Evolutionary conservation across 37 sponge, comb jelly and placozoan genomes (phyloP).

Genomic region (Hormiphora californensis): DNA sequence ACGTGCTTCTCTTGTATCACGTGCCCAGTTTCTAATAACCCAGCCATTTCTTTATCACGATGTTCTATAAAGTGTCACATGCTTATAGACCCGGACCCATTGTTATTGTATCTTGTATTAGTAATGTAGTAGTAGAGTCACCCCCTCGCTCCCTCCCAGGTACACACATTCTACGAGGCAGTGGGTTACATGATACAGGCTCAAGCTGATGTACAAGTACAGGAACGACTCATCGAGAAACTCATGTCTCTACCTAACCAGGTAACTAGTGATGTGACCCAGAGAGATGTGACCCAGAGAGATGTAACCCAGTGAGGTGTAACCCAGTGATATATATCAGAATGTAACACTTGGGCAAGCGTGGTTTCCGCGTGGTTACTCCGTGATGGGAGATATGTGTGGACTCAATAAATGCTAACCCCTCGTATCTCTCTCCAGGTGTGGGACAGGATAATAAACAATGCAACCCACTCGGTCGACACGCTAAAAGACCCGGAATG

Average conservation of each 20-base stretch:
- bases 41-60: too few relatives aligned
- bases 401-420: too few relatives aligned
- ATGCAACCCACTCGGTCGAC: slow-evolving; percentile 33
- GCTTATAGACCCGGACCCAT: neutral
- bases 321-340: too few relatives aligned
- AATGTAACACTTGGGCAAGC: too few relatives aligned
- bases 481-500: slow-evolving; percentile 77
- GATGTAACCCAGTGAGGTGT: too few relatives aligned
- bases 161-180: slow-evolving; percentile 98
- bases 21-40: too few relatives aligned
- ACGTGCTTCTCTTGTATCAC: too few relatives aligned
- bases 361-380: too few relatives aligned
- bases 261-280: too few relatives aligned
- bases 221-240: slow-evolving; percentile 89
- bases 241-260: slow-evolving; percentile 94
- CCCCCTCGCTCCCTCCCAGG: slow-evolving; percentile 52
- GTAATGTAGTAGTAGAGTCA: neutral
- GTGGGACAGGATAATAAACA: slow-evolving; percentile 51
- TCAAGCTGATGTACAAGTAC: slow-evolving; percentile 74
- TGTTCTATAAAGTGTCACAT: neutral
- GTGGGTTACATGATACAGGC: slow-evolving; percentile 98
- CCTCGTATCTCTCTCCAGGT: neutral
- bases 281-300: too few relatives aligned
- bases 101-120: neutral
- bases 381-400: too few relatives aligned